phyloP scores from a whole-genome alignment of 2,888 invertebrate genomes.

The Sturmia bella region DNA sequence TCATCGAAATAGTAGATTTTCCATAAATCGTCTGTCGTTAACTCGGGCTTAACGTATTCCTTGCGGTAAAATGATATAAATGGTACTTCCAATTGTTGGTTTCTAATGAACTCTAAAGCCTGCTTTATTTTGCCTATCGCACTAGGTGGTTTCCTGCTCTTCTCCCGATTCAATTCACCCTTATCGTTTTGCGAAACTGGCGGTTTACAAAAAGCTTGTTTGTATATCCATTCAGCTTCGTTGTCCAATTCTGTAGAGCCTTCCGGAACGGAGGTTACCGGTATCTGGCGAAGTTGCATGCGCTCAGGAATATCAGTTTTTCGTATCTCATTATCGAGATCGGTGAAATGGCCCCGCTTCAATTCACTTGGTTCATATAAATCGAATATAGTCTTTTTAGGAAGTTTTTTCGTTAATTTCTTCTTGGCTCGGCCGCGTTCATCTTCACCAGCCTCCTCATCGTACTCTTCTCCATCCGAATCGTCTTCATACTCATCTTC shows the following conservation, averaged over 20 bases:
- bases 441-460: slow-evolving; percentile 89
- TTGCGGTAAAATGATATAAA: slow-evolving; percentile 99
- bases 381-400: slow-evolving; percentile 94
- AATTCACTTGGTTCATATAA: slow-evolving; percentile 98
- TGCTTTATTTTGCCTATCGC: slow-evolving; percentile 95
- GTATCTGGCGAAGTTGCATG: slow-evolving; percentile 94
- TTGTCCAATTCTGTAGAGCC: slow-evolving; percentile 94
- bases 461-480: slow-evolving; percentile 90
- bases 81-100: slow-evolving; percentile 97
- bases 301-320: slow-evolving; percentile 95
- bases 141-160: slow-evolving; percentile 85
- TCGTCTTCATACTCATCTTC: slow-evolving; percentile 90
- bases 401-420: slow-evolving; percentile 88
- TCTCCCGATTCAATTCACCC: slow-evolving; percentile 78
- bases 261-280: slow-evolving; percentile 91
- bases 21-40: slow-evolving; percentile 98
- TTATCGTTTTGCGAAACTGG: slow-evolving; percentile 89
- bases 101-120: slow-evolving; percentile 97
- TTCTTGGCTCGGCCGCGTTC: slow-evolving; percentile 86
- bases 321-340: slow-evolving; percentile 94
- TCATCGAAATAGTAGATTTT: slow-evolving; percentile 98
- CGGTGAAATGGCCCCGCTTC: slow-evolving; percentile 97
- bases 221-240: slow-evolving; percentile 99
- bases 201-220: slow-evolving; percentile 93
- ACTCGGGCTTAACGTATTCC: slow-evolving; percentile 97